Percentiles rank a stretch among this genome's conserved stretches.
Conservation (phyloP, 2,888 invertebrate species). For the Nyleta sp. region DNA sequence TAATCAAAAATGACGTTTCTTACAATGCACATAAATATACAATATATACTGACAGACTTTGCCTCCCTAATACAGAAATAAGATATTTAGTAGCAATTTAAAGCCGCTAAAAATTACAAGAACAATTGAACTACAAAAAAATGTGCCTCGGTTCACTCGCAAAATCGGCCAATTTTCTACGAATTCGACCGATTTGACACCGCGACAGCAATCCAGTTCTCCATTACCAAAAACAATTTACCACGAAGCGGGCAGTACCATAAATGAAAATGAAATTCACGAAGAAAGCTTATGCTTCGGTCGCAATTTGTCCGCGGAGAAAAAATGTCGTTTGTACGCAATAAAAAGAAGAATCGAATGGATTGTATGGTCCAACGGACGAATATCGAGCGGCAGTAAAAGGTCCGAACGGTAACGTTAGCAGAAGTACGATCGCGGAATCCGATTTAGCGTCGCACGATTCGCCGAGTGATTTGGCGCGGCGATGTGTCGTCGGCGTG, state of each 20-base stretch:
- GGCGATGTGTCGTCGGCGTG: conserved; percentile 53
- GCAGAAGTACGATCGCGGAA: conserved; percentile 57
- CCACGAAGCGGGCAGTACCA: neutral
- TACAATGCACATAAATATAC: too few species aligned
- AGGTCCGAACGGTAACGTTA: conserved; percentile 54
- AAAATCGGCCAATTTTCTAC: conserved; percentile 4
- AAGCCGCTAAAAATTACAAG: too few species aligned
- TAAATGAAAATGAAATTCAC: conserved; percentile 54
- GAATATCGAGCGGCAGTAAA: conserved; percentile 60
- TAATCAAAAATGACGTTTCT: too few species aligned
- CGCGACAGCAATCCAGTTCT: neutral
- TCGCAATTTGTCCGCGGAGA: conserved; percentile 45
- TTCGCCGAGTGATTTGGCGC: conserved; percentile 49
- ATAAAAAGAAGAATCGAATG: conserved; percentile 36
- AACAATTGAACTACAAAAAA: too few species aligned
- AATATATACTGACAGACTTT: too few species aligned
- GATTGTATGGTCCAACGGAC: conserved; percentile 39
- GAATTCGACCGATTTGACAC: conserved; percentile 4
- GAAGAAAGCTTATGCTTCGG: conserved; percentile 49
- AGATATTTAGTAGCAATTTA: too few species aligned
- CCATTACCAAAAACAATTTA: conserved; percentile 36
- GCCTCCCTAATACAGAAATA: too few species aligned
- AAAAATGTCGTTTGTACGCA: conserved; percentile 51
- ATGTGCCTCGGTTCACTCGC: too few species aligned
- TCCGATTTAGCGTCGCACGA: conserved; percentile 59